Base-by-base conservation (phyloP, 2,113 vertebrate species). In the Etia nguti region DNA sequence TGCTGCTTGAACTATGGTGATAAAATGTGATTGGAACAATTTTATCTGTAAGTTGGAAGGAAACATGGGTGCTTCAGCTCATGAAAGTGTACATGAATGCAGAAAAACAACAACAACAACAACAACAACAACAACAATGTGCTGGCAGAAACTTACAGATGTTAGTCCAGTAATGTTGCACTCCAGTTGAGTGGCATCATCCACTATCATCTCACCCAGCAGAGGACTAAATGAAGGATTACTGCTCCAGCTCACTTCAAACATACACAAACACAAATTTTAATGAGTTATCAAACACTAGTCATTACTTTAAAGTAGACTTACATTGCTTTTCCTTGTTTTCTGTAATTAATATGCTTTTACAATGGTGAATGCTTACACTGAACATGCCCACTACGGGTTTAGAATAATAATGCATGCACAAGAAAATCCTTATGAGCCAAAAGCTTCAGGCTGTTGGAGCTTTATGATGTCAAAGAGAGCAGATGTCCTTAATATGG, bases 191-290 rank as follows among this genome's bases (percentile, higher is more conserved):
- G 94, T 96, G 88, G 97, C 92, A 90, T 98, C 97, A 80, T 98
- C 96, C 0, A 98, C 93, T 77, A 97, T 29, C 0, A 94, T 94
- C 92, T 98, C 97, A 6, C 97, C 97, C 79, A 97, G 85, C 4
- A 91, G 77, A 0, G 97, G 96, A 2, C 85, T 96, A 93, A 98
- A 96, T 10, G 95, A 96, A 1, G 97, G 95, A 15, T 92, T 94
- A 16, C 82, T 90, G 93, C 98, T 98, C 98, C 98, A 98, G 75
- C 96, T 96, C 94, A 98, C 98, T 98, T 95, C 82, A 93, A 38
- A 90, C 10, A 85, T 43, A 92, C 46, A 90, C 48, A 91, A 31
- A 83, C 22, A 88, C 46, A 29, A 41, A 79, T 43, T 36, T 77
- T 50, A 10, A 77, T 50, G 34, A 52, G 26, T 52, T 13, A 77